phyloP scores from a whole-genome alignment of 2,888 invertebrate species.

The Aelia acuminata region DNA sequence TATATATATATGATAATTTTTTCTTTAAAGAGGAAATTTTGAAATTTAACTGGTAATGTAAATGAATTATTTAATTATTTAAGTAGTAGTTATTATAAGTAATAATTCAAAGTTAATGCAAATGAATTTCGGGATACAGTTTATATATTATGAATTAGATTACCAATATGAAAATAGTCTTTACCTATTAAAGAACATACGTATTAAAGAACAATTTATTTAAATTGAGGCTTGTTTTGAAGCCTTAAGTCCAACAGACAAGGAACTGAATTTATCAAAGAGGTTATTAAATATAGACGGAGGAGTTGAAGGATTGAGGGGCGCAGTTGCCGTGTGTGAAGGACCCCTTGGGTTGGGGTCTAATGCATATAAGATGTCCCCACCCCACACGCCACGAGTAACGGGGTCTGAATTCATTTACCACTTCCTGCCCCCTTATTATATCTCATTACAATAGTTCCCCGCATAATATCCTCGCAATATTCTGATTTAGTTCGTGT shows the following conservation, averaged over 20 bases:
- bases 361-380: constrained; percentile 25
- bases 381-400: too few species aligned
- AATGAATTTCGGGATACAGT: too few species aligned
- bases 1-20: too few species aligned
- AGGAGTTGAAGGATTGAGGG: not conserved
- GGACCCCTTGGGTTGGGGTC: not conserved
- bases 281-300: not conserved
- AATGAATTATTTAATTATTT: too few species aligned
- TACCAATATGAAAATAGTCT: too few species aligned
- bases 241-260: not conserved
- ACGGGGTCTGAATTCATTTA: constrained; percentile 2
- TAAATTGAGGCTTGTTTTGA: not conserved
- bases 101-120: too few species aligned
- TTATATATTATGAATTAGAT: too few species aligned
- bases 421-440: not conserved
- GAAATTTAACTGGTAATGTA: too few species aligned
- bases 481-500: not conserved
- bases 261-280: not conserved
- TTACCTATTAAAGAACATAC: not conserved
- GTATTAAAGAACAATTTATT: not conserved
- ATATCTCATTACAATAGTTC: not conserved
- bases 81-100: too few species aligned
- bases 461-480: not conserved
- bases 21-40: too few species aligned
- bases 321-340: not conserved